Evolutionary conservation across 2,888 invertebrate genomes (phyloP).

Genomic region (Pyrrhosoma nymphula): DNA sequence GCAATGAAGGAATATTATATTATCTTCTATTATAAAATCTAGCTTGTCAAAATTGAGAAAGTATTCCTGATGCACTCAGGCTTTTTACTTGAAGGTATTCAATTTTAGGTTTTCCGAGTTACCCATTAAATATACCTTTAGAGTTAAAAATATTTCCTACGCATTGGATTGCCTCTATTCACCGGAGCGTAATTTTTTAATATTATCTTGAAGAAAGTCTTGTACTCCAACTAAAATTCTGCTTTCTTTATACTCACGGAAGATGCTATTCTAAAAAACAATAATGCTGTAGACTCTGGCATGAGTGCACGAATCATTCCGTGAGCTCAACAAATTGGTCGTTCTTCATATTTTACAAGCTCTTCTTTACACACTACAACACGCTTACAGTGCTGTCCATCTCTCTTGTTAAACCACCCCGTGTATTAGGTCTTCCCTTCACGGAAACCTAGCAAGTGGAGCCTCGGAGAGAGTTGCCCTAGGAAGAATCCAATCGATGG

Average conservation of each 20-base stretch:
- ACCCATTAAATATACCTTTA: too few species aligned
- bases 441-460: slow-evolving; percentile 54
- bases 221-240: too few species aligned
- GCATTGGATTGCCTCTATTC: too few species aligned
- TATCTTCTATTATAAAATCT: too few species aligned
- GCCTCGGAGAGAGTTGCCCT: not conserved
- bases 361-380: not conserved
- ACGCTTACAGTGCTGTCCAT: not conserved
- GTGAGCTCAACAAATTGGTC: not conserved
- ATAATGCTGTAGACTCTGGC: not conserved
- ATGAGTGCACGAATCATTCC: not conserved
- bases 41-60: too few species aligned
- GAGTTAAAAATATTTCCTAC: too few species aligned
- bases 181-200: too few species aligned
- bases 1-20: too few species aligned
- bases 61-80: too few species aligned
- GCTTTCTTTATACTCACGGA: not conserved
- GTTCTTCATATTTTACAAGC: not conserved
- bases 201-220: too few species aligned
- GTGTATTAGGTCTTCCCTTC: not conserved
- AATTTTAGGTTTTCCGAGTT: too few species aligned
- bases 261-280: not conserved
- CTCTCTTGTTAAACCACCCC: not conserved
- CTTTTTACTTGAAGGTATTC: too few species aligned
- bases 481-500: slow-evolving; percentile 22